Evolutionary conservation across 2,888 invertebrate genomes (phyloP).

Genomic region (Euplagia quadripunctaria): DNA sequence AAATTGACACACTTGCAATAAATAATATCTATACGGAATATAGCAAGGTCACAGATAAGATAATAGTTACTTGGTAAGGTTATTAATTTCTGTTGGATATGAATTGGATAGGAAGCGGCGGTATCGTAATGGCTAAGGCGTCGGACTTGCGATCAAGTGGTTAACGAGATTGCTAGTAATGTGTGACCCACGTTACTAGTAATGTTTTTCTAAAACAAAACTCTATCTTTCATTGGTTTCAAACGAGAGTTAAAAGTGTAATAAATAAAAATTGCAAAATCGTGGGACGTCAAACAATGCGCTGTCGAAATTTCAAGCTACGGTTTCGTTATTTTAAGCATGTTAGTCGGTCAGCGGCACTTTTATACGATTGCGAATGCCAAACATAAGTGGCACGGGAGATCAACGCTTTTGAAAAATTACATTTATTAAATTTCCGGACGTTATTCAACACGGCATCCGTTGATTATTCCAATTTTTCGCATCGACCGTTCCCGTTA

Average conservation of each 20-base stretch:
- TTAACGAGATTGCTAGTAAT: too few species aligned
- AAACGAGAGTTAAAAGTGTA: conserved; percentile 11
- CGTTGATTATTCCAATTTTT: conserved; percentile 83
- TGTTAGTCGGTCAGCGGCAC: conserved; percentile 57
- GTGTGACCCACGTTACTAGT: too few species aligned
- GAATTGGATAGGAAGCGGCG: too few species aligned
- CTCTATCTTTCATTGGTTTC: not conserved
- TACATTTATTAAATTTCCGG: conserved; percentile 73
- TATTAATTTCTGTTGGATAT: not conserved
- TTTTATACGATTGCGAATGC: conserved; percentile 37
- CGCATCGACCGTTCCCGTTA: conserved; percentile 73
- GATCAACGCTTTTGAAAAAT: conserved; percentile 65
- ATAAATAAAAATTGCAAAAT: conserved; percentile 30
- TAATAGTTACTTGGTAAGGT: too few species aligned
- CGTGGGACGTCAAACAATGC: conserved; percentile 35
- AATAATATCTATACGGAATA: not conserved
- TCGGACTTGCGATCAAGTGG: too few species aligned
- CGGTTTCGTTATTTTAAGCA: conserved; percentile 47
- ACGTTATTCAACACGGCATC: conserved; percentile 68
- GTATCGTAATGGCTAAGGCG: too few species aligned
- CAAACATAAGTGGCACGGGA: conserved; percentile 53
- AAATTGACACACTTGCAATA: not conserved
- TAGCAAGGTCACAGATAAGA: too few species aligned
- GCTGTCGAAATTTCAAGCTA: conserved; percentile 24
- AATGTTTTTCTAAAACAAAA: too few species aligned